These are phyloP conservation scores for Drosophila nigromelanica DNA, from an alignment of 1,140 invertebrate species.

Conservation along the genomic window DNA sequence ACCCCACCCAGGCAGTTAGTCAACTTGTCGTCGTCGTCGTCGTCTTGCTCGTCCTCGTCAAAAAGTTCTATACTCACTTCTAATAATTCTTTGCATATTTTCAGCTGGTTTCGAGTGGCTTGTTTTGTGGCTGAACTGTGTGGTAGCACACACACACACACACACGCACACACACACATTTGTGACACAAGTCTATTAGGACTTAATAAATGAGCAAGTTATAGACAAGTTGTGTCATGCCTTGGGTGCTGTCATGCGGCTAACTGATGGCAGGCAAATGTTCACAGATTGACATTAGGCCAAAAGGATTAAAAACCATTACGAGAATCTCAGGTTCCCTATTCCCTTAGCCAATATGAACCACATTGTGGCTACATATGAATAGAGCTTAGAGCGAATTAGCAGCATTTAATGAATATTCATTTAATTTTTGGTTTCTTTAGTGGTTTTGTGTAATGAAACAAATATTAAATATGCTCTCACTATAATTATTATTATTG, in stretches of 20 bases:
- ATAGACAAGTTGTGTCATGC: conserved; percentile 31
- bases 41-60: conserved; percentile 18
- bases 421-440: no score
- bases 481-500: no score
- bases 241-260: conserved; percentile 20
- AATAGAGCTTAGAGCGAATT: no score
- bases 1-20: conserved; percentile 39
- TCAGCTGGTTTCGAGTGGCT: conserved; percentile 40
- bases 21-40: conserved; percentile 48
- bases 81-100: conserved; percentile 72
- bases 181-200: conserved; percentile 55
- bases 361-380: conserved; percentile 1
- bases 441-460: no score
- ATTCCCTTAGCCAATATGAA: background rate
- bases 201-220: conserved; percentile 72
- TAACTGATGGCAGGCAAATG: conserved; percentile 23
- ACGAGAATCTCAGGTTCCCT: background rate
- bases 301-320: conserved; percentile 14
- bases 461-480: no score
- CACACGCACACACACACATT: background rate
- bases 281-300: conserved; percentile 37
- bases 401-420: no score
- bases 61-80: conserved; percentile 44
- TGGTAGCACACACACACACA: background rate
- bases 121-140: conserved; percentile 39